Evolutionary conservation across 2,797 vertebrate genomes (phyloP), one percentile per base, ranked within the genome.

Genomic region (Chloroceryle inda): DNA sequence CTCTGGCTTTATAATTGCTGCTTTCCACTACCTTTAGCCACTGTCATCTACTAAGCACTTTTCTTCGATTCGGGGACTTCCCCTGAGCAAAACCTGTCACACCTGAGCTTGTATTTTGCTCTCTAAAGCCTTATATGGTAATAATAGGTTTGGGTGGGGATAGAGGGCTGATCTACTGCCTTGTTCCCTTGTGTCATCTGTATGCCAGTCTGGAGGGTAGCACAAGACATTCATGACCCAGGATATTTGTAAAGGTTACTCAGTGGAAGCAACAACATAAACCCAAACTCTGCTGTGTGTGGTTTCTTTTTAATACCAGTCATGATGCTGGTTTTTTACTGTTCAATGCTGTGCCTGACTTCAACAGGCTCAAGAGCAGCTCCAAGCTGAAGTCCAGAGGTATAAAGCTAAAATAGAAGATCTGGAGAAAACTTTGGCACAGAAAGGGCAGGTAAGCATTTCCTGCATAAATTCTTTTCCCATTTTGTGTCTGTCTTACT

Each of bases 341-440:
- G 26, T 40, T 95, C 59, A 96, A 88, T 63, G 67, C 11, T 95
- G 29, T 88, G 42, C 72, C 88, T 96, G 73, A 85, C 94, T 97
- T 97, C 96, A 92, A 96, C 94, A 99, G 99, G 99, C 99, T 94
- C 99, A 99, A 4, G 99, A 99, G 91, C 99, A 99, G 95, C 98
- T 99, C 73, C 99, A 99, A 63, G 98, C 99, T 93, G 99, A 99
- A 45, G 97, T 99, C 91, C 98, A 99, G 92, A 98, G 99, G 88
- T 99, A 99, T 79, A 99, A 99, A 98, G 99, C 99, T 96, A 99
- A 99, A 98, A 99, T 99, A 89, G 99, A 99, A 98, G 99, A 99
- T 91, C 97, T 99, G 97, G 99, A 99, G 94, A 99, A 99, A 88
- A 99, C 99, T 52, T 89, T 99, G 88, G 98, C 98, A 62, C 96